A percentile compares a stretch with the other conserved stretches of the same genome.
Conservation (phyloP, 2,113 vertebrate species). For the Sturnira hondurensis region DNA sequence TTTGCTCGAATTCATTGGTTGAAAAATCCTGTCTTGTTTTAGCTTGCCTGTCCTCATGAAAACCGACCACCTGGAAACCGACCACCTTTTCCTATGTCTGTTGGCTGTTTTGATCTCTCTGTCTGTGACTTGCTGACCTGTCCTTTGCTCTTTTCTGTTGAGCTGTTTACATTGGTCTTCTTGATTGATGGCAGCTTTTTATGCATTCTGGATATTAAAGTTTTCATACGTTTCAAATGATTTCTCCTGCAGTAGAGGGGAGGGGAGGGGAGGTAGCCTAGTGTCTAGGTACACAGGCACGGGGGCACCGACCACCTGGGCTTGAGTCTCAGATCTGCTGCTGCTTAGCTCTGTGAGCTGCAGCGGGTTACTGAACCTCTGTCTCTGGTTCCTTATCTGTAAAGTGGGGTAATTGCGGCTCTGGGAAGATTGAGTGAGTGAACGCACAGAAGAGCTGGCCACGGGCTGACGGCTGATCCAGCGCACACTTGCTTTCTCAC, state of each 20-base stretch:
- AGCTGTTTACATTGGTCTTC: not conserved
- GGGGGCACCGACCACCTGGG: too few species aligned
- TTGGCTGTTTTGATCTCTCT: not conserved
- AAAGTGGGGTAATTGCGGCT: not conserved
- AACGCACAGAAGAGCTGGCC: not conserved
- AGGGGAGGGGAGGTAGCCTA: fast-evolving
- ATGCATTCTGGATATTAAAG: too few species aligned
- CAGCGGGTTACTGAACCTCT: too few species aligned
- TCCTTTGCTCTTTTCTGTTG: not conserved
- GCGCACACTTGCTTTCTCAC: too few species aligned
- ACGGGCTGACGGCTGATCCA: not conserved
- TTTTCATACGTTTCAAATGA: not conserved
- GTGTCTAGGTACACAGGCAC: not conserved
- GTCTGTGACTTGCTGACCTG: not conserved
- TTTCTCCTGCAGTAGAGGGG: not conserved
- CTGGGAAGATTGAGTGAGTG: not conserved
- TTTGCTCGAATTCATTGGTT: fast-evolving
- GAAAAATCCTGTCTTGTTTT: not conserved
- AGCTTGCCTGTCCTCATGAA: not conserved
- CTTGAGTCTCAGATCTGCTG: too few species aligned
- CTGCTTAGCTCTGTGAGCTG: too few species aligned
- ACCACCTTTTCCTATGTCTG: not conserved
- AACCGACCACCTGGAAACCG: not conserved
- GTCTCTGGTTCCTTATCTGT: too few species aligned
- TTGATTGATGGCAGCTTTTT: not conserved